These are phyloP conservation scores for Microctenopoma lineatum DNA, from an alignment of 2,797 vertebrate species.

Conservation along the genomic window DNA sequence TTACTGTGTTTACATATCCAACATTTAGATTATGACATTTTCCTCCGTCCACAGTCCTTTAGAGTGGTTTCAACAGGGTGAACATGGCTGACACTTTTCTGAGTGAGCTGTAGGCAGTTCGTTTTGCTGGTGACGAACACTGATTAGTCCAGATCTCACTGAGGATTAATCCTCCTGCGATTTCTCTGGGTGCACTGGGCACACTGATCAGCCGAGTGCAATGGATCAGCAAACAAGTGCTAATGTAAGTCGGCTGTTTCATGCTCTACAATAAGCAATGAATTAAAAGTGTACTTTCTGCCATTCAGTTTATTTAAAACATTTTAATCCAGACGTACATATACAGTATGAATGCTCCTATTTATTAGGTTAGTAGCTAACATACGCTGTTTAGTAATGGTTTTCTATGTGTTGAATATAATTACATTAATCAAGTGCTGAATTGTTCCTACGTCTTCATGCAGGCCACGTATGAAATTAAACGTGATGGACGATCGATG, in stretches of 20 bases:
- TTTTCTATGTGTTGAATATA: slow-evolving; percentile 15
- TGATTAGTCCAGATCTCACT: slow-evolving; percentile 22
- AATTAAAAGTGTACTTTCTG: background rate
- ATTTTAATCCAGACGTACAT: background rate
- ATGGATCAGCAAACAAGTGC: background rate
- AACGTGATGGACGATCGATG: slow-evolving; percentile 20
- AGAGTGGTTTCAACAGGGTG: background rate
- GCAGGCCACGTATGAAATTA: slow-evolving; percentile 12
- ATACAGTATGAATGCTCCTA: background rate
- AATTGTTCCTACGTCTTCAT: slow-evolving; percentile 5
- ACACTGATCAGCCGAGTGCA: background rate
- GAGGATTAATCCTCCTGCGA: slow-evolving; percentile 7
- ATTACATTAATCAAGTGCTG: slow-evolving; percentile 3
- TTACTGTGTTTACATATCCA: background rate
- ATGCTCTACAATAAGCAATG: background rate
- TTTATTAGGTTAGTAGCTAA: slow-evolving; percentile 8
- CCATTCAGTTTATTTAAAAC: background rate
- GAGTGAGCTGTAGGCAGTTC: background rate
- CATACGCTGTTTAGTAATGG: slow-evolving; percentile 9
- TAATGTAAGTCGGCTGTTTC: background rate
- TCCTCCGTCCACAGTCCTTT: background rate
- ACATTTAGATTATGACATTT: background rate
- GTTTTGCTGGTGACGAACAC: slow-evolving; percentile 16
- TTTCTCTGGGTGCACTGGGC: background rate
- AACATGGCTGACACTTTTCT: slow-evolving; percentile 8